Evolutionary conservation across 2,797 vertebrate species (phyloP), one percentile per base, ranked within the genome.

Genomic region (Poeciliopsis paucimaculata): DNA sequence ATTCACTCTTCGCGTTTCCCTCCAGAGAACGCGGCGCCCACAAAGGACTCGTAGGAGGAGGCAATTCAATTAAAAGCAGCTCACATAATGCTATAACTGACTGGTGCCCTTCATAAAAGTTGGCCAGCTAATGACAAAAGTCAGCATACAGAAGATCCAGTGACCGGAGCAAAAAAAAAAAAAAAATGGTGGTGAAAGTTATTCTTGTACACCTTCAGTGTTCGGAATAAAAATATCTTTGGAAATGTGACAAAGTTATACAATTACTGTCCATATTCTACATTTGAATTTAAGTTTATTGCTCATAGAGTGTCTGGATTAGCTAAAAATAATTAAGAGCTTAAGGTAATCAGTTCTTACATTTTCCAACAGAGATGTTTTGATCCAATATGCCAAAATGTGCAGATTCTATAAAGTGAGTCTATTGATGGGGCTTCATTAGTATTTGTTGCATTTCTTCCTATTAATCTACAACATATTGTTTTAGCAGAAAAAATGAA

Each of bases 31-130:
- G 76, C 64, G 46, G 83, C 16, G 80, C 83, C 83, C 80, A 70
- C 76, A 60, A 79, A 81, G 78, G 89, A 89, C 82, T 82, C 64
- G 79, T 74, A 87, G 78, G 72, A 64, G 73, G 82, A 82, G 84
- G 86, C 88, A 94, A 94, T 94, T 94, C 82, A 94, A 95, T 95
- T 93, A 93, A 93, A 92, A 85, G 60, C 78, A 88, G 75, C 87
- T 87, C 70, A 46, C 87, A 92, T 90, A 82, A 89, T 88, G 78
- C 79, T 85, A 18, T 53, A 83, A 89, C 81, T 84, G 77, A 90
- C 82, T 70, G 73, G 84, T 72, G 87, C 87, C 84, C 86, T 88
- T 83, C 89, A 89, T 90, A 39, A 77, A 90, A 90, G 88, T 84
- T 83, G 79, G 74, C 76, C 78, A 11, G 79, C 43, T 87, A 79